phyloP scores from a whole-genome alignment of 2,113 vertebrate species.

The Dascyllus trimaculatus region DNA sequence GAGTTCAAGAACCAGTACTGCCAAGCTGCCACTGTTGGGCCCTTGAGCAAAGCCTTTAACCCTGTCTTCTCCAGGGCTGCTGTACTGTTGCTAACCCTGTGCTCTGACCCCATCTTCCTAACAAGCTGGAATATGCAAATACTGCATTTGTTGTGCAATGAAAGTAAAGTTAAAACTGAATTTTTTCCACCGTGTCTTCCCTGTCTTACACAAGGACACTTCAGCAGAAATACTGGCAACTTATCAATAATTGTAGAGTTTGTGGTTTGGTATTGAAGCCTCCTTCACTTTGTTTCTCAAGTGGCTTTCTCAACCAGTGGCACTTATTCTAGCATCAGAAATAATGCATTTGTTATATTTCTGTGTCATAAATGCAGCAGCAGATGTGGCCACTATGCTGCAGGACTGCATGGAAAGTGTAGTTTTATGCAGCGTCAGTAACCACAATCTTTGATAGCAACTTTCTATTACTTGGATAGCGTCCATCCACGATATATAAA shows the following conservation, averaged over 20 bases:
- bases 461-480: constrained; percentile 36
- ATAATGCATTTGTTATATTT: background rate
- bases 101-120: too few relatives aligned
- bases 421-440: constrained; percentile 25
- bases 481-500: constrained; percentile 8
- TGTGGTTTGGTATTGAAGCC: background rate
- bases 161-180: too few relatives aligned
- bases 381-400: background rate
- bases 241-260: background rate
- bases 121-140: too few relatives aligned
- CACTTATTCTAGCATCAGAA: background rate
- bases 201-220: background rate
- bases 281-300: background rate
- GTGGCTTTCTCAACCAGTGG: background rate
- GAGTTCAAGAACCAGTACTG: too few relatives aligned
- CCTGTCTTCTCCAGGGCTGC: too few relatives aligned
- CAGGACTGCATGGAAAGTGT: constrained; percentile 6
- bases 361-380: background rate
- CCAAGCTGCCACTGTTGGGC: too few relatives aligned
- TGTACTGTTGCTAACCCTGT: too few relatives aligned
- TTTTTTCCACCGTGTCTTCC: background rate
- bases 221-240: background rate
- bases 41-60: too few relatives aligned
- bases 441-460: background rate
- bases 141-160: too few relatives aligned